A percentile compares a stretch with the other conserved stretches of the same genome.
Evolutionary conservation across 1,140 invertebrate species (phyloP).

Genomic region (Pentalonia nigronervosa): DNA sequence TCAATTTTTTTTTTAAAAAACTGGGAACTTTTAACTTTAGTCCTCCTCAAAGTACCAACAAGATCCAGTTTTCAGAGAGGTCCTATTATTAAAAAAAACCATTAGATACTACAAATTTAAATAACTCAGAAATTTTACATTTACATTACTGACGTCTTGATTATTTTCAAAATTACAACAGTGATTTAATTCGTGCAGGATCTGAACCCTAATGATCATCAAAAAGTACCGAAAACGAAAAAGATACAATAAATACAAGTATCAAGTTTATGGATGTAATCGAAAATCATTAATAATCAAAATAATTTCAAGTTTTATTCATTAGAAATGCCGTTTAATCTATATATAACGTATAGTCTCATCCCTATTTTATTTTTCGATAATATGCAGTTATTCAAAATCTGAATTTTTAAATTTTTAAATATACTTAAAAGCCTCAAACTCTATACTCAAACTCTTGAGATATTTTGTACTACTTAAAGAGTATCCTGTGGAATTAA

Average conservation of each 20-base stretch:
- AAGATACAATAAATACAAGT: too few relatives aligned
- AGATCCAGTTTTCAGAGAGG: not conserved
- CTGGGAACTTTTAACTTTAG: not conserved
- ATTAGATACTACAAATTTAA: not conserved
- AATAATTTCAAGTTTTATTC: too few relatives aligned
- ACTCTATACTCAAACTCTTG: not conserved
- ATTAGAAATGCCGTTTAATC: too few relatives aligned
- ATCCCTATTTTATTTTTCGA: too few relatives aligned
- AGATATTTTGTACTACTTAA: not conserved
- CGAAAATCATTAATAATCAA: too few relatives aligned
- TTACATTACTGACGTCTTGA: not conserved
- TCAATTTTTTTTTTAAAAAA: not conserved
- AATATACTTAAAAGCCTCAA: not conserved
- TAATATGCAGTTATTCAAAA: not conserved
- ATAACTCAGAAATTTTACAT: not conserved
- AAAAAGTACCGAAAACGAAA: not conserved
- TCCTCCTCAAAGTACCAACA: not conserved
- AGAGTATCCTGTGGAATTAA: not conserved
- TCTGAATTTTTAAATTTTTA: too few relatives aligned
- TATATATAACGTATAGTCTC: too few relatives aligned
- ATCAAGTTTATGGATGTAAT: too few relatives aligned
- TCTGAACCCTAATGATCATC: not conserved
- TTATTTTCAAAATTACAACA: not conserved
- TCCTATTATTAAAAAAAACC: not conserved
- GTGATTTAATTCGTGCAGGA: not conserved